Percentiles rank a stretch among this genome's conserved stretches.
Conservation (phyloP, 2,113 vertebrate species). For the Anoplopoma fimbria region DNA sequence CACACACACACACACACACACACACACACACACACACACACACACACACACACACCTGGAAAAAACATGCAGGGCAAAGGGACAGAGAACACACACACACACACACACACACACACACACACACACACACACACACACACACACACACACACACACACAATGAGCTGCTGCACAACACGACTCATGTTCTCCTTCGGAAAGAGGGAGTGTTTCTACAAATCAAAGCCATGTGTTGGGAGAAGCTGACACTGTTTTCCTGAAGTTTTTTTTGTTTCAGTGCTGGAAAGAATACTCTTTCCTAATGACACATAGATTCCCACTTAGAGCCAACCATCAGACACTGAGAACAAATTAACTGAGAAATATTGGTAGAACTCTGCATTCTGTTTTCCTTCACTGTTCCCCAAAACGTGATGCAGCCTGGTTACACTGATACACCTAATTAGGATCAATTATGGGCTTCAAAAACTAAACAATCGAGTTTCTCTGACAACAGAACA, state of each 20-base stretch:
- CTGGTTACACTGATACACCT: slow-evolving; percentile 20
- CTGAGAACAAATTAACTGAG: slow-evolving; percentile 46
- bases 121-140: slow-evolving; percentile 27
- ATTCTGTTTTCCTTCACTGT: slow-evolving; percentile 39
- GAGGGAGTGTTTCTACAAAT: slow-evolving; percentile 61
- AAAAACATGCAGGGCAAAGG: slow-evolving; percentile 37
- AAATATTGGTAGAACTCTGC: slow-evolving; percentile 29
- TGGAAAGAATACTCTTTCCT: slow-evolving; percentile 59
- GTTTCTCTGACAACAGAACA: slow-evolving; percentile 53
- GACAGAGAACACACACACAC: slow-evolving; percentile 11
- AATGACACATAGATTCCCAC: slow-evolving; percentile 71
- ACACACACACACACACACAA: slow-evolving; percentile 40
- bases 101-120: slow-evolving; percentile 31
- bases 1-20: slow-evolving; percentile 45
- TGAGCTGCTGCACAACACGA: slow-evolving; percentile 16
- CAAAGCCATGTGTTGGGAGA: slow-evolving; percentile 70
- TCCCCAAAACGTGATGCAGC: slow-evolving; percentile 48
- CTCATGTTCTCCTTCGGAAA: slow-evolving; percentile 56
- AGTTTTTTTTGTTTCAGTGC: slow-evolving; percentile 19
- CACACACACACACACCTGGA: slow-evolving; percentile 21
- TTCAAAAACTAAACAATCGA: slow-evolving; percentile 21
- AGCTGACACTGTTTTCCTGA: slow-evolving; percentile 53
- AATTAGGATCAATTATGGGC: slow-evolving; percentile 39
- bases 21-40: background rate
- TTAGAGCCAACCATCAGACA: slow-evolving; percentile 31